Evolutionary conservation across 2,888 invertebrate genomes (phyloP), one percentile per base, ranked within the genome.

Genomic region (Nomada goodeniana): DNA sequence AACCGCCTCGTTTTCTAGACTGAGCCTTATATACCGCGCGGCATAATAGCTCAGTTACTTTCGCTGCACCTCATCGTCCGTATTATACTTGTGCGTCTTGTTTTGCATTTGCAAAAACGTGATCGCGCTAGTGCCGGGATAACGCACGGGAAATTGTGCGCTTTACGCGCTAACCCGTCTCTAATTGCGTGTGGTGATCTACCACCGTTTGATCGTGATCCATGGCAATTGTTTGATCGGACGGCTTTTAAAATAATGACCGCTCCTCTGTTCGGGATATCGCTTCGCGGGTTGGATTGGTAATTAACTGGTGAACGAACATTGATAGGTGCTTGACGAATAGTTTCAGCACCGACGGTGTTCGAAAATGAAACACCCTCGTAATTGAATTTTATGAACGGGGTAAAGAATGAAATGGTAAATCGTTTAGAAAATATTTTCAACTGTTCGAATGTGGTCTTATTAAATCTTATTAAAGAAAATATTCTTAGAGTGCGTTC

Each of bases 41-140:
- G 88, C 88, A 92, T 92, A 92, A 93, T 92, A 89, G 90, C 92
- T 89, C 88, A 80, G 89, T 91, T 70, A 93, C 93, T 93, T 93
- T 93, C 93, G 92, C 93, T 92, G 91, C 89, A 89, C 89, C 91
- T 91, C 91, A 89, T 91, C 91, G 91, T 89, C 90, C 86, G 88
- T 90, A 90, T 89, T 90, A 90, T 85, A 88, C 76, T 83, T 81
- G 83, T 86, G 85, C 85, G 86, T 89, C 89, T 88, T 84, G 88
- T 86, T 85, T 90, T 91, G 89, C 88, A 86, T 89, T 90, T 83
- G 87, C 86, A 89, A 91, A 91, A 91, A 90, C 82, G 79, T 67
- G 74, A 63, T 29, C 70, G 75, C 67, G 72, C 78, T 63, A 53
- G 69, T 72, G 61, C 70, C 79, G 79, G 81, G 76, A 84, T 77